phyloP scores from a whole-genome alignment of 2,797 vertebrate genomes.

The Serranus cabrilla region DNA sequence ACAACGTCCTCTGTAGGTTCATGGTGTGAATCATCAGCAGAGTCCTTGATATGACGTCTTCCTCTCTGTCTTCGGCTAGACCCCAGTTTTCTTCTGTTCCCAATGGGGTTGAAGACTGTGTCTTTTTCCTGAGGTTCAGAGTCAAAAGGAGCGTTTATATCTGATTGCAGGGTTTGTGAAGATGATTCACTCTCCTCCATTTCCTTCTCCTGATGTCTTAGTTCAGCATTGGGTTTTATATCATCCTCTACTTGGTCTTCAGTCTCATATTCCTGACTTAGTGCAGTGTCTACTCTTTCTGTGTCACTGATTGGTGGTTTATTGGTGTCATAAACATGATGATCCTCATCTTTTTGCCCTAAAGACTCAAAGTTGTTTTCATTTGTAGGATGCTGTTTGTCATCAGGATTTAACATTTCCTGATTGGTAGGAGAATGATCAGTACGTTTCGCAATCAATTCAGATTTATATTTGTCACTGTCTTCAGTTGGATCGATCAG shows the following conservation, averaged over 20 bases:
- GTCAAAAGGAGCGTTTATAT: neutral
- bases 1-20: neutral
- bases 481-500: constrained; percentile 19
- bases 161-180: constrained; percentile 11
- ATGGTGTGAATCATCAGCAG: constrained; percentile 15
- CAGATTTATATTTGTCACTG: neutral
- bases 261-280: neutral
- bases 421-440: too few species aligned
- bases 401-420: neutral
- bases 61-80: constrained; percentile 61
- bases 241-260: neutral
- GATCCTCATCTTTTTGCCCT: constrained; percentile 6
- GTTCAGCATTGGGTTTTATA: neutral
- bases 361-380: neutral
- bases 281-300: neutral
- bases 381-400: neutral
- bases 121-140: neutral
- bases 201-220: neutral
- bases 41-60: constrained; percentile 7
- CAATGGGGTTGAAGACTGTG: neutral
- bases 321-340: neutral
- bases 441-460: neutral
- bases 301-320: neutral
- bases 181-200: neutral
- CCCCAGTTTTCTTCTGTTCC: constrained; percentile 44